phyloP scores from a whole-genome alignment of 2,888 invertebrate genomes.

The Nemotelus pantherinus region DNA sequence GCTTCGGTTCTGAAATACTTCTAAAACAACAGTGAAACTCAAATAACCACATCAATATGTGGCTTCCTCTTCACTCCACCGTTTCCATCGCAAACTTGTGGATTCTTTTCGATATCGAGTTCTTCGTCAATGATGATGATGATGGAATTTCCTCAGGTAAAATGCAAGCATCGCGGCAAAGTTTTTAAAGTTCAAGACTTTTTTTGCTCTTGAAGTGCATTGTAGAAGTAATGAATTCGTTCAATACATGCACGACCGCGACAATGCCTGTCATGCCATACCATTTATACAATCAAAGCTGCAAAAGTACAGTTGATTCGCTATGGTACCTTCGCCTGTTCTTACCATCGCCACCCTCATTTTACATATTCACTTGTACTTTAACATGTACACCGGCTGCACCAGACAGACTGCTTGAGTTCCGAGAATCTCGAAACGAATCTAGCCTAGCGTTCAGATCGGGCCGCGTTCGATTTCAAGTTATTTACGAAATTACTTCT shows the following conservation, averaged over 20 bases:
- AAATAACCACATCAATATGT: slow-evolving; percentile 27
- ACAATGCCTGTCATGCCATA: not conserved
- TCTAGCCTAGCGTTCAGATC: not conserved
- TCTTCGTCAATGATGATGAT: not conserved
- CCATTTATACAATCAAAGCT: too few relatives aligned
- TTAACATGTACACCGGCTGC: not conserved
- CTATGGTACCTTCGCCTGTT: too few relatives aligned
- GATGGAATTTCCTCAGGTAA: slow-evolving; percentile 29
- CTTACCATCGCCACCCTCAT: too few relatives aligned
- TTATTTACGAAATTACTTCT: slow-evolving; percentile 46
- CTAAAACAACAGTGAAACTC: not conserved
- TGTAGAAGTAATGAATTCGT: slow-evolving; percentile 19
- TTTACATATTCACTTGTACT: too few relatives aligned
- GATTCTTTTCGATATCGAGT: not conserved
- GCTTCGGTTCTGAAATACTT: too few relatives aligned
- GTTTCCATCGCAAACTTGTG: not conserved
- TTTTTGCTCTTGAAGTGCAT: slow-evolving; percentile 43
- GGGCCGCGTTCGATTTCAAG: slow-evolving; percentile 25
- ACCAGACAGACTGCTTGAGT: not conserved
- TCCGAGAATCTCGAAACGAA: slow-evolving; percentile 29
- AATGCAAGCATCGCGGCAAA: slow-evolving; percentile 19
- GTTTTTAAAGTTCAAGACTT: slow-evolving; percentile 44
- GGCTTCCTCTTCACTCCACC: slow-evolving; percentile 25
- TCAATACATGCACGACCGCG: slow-evolving; percentile 11
- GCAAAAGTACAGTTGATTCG: too few relatives aligned